A percentile compares a stretch with the other conserved stretches of the same genome.
Evolutionary conservation across 2,797 vertebrate genomes (phyloP).

Genomic region (Sebastes cheni): DNA sequence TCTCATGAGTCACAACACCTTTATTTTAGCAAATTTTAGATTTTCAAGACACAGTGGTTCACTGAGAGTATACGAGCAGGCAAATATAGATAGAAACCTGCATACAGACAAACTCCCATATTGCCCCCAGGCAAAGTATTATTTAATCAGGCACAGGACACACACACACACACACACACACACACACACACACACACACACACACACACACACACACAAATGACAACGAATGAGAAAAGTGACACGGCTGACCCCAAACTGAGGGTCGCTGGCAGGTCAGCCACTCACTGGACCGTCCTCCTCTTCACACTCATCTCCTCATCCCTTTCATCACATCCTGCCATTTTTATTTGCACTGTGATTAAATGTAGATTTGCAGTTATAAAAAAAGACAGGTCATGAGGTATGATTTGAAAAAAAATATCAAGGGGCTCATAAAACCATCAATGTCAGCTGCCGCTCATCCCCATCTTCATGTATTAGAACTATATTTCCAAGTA

Average conservation of each 20-base stretch:
- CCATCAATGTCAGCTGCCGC: background rate
- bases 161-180: conserved; percentile 77
- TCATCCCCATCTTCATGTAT: background rate
- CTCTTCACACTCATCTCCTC: conserved; percentile 11
- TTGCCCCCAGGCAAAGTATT: background rate
- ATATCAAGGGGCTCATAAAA: conserved; percentile 45
- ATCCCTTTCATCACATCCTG: conserved; percentile 23
- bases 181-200: conserved; percentile 70
- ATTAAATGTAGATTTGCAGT: conserved; percentile 59
- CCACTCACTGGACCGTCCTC: conserved; percentile 68
- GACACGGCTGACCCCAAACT: conserved; percentile 84
- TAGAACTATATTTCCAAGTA: background rate
- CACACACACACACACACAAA: conserved; percentile 77
- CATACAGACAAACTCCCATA: background rate
- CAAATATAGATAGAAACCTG: background rate
- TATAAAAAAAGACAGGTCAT: conserved; percentile 52
- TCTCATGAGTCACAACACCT: background rate
- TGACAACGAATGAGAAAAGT: conserved; percentile 86
- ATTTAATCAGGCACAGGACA: conserved; percentile 46
- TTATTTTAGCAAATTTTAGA: background rate
- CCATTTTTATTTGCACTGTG: conserved; percentile 40
- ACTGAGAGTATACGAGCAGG: background rate
- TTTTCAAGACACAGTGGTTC: background rate
- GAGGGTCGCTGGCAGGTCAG: conserved; percentile 88
- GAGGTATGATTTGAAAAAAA: conserved; percentile 39